These are phyloP conservation scores for Pica pica DNA, from an alignment of 2,113 vertebrate genomes.

Conservation along the genomic window DNA sequence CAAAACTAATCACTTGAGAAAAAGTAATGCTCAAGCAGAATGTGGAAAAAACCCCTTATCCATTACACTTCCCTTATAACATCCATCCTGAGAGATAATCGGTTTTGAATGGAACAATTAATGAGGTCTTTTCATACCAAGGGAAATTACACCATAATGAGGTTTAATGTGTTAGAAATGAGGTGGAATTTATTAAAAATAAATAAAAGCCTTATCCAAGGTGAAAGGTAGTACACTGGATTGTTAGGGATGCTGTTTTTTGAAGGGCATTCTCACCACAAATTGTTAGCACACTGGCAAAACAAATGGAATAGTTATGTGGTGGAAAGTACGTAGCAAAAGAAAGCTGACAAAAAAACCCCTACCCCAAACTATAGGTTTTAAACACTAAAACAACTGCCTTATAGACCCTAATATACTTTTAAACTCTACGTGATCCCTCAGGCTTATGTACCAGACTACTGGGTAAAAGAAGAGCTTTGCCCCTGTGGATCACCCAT, in stretches of 20 bases:
- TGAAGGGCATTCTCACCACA: not conserved
- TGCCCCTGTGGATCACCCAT: not conserved
- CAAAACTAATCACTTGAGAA: slow-evolving; percentile 50
- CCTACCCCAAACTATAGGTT: not conserved
- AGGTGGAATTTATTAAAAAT: not conserved
- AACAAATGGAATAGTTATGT: not conserved
- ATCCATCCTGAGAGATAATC: not conserved
- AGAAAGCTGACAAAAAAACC: not conserved
- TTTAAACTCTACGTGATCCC: not conserved
- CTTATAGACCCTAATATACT: not conserved
- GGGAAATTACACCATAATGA: not conserved
- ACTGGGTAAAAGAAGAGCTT: not conserved
- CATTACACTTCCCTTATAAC: not conserved
- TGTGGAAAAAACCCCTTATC: not conserved
- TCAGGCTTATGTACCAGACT: not conserved
- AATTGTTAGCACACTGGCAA: not conserved
- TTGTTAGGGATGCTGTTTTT: not conserved
- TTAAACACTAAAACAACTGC: not conserved
- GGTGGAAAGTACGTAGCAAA: not conserved
- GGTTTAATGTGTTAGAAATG: not conserved
- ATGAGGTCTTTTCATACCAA: not conserved
- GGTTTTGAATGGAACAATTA: slow-evolving; percentile 33
- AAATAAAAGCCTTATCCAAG: not conserved
- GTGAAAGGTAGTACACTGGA: not conserved
- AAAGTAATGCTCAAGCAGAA: slow-evolving; percentile 12